phyloP scores from a whole-genome alignment of 2,888 invertebrate genomes.

The Seira ritae region DNA sequence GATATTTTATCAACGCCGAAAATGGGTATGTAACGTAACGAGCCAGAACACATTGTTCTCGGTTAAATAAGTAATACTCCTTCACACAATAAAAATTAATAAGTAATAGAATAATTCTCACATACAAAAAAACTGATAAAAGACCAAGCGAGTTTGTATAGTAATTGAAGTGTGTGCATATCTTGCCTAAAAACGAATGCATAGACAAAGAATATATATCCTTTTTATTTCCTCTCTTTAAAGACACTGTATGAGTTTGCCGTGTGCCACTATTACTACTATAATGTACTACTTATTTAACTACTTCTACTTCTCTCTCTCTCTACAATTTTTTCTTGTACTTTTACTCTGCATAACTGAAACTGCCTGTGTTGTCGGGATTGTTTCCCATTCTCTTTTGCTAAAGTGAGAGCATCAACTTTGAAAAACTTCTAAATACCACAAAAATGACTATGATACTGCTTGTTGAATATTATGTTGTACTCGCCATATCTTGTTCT shows the following conservation, averaged over 20 bases:
- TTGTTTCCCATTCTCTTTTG: not conserved
- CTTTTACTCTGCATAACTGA: not conserved
- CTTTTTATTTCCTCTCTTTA: conserved; percentile 6
- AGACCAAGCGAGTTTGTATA: conserved; percentile 18
- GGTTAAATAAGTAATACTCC: not conserved
- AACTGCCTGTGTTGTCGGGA: not conserved
- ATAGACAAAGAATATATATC: conserved; percentile 11
- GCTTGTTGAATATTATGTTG: no score
- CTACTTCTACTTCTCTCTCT: not conserved
- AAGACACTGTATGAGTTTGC: conserved; percentile 24
- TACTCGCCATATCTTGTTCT: no score
- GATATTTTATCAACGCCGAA: conserved; percentile 85
- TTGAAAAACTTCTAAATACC: no score
- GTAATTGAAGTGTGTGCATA: conserved; percentile 14
- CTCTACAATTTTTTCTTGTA: conserved; percentile 6
- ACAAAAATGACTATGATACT: no score
- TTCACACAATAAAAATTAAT: conserved; percentile 10
- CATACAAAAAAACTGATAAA: not conserved
- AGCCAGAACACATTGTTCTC: not conserved
- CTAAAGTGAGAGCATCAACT: no score
- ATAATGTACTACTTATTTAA: conserved; percentile 5
- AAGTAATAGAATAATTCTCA: not conserved
- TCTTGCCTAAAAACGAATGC: conserved; percentile 33
- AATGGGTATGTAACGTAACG: conserved; percentile 82
- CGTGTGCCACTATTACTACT: conserved; percentile 37